phyloP scores from a whole-genome alignment of 1,140 invertebrate species.

The silkworm (Bombyx mori) region ASM3026992v2 NC_085112.1:6914501-6915000 shows the following conservation, averaged over 20 bases:
- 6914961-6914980: conserved; percentile 63
- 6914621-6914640: conserved; percentile 32
- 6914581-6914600: conserved; percentile 67
- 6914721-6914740: conserved; percentile 69
- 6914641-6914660: conserved; percentile 66
- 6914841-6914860: conserved; percentile 68
- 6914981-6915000: conserved; percentile 67
- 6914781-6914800: conserved; percentile 40
- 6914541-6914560: conserved; percentile 65
- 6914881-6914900: conserved; percentile 72
- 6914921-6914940: conserved; percentile 67
- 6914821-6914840: conserved; percentile 54
- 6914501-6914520: conserved; percentile 85
- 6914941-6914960: conserved; percentile 63
- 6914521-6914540: conserved; percentile 76
- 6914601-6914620: conserved; percentile 54
- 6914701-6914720: conserved; percentile 65
- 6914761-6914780: conserved; percentile 42
- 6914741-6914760: conserved; percentile 58
- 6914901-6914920: conserved; percentile 72
- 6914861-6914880: conserved; percentile 71
- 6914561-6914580: conserved; percentile 61
- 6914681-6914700: conserved; percentile 53
- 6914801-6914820: conserved; percentile 45
- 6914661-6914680: conserved; percentile 68